Evolutionary conservation across 2,888 invertebrate species (phyloP).

Genomic region (Tachina fera): DNA sequence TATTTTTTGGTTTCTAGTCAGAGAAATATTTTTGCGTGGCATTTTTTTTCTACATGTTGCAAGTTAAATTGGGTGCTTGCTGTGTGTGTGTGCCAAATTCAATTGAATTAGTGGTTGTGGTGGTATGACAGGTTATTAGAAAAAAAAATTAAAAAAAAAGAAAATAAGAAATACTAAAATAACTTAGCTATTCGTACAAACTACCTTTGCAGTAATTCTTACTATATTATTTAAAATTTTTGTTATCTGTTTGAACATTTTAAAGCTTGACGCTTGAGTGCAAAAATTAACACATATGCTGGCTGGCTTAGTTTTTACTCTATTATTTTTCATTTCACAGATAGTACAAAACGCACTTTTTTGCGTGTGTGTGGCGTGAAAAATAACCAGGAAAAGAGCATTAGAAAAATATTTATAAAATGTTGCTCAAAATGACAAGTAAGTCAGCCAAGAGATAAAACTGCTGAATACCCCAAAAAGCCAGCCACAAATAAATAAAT

Average conservation of each 20-base stretch:
- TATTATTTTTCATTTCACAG: constrained; percentile 4
- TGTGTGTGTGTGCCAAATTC: constrained; percentile 70
- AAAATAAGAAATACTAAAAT: constrained; percentile 28
- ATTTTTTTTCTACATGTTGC: constrained; percentile 64
- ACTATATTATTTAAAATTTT: constrained; percentile 51
- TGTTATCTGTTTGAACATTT: constrained; percentile 63
- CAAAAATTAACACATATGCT: constrained; percentile 69
- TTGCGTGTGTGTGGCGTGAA: constrained; percentile 34
- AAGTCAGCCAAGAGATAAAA: constrained; percentile 62
- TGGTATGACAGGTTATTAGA: constrained; percentile 82
- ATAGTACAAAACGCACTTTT: constrained; percentile 60
- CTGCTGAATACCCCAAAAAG: constrained; percentile 24
- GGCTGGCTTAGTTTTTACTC: constrained; percentile 24
- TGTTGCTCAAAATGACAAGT: constrained; percentile 64
- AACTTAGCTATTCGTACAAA: constrained; percentile 26
- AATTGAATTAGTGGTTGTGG: constrained; percentile 76
- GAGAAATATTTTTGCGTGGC: constrained; percentile 74
- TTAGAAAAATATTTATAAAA: constrained; percentile 70
- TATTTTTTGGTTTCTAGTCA: constrained; percentile 1
- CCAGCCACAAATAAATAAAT: constrained; percentile 13
- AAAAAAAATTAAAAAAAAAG: constrained; percentile 59
- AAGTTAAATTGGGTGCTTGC: constrained; percentile 63
- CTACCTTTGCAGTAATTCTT: constrained; percentile 42
- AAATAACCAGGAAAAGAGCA: constrained; percentile 59
- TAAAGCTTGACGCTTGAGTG: constrained; percentile 68